These are phyloP conservation scores for Pampusana beccarii DNA, from an alignment of 2,113 vertebrate genomes.

Conservation along the genomic window DNA sequence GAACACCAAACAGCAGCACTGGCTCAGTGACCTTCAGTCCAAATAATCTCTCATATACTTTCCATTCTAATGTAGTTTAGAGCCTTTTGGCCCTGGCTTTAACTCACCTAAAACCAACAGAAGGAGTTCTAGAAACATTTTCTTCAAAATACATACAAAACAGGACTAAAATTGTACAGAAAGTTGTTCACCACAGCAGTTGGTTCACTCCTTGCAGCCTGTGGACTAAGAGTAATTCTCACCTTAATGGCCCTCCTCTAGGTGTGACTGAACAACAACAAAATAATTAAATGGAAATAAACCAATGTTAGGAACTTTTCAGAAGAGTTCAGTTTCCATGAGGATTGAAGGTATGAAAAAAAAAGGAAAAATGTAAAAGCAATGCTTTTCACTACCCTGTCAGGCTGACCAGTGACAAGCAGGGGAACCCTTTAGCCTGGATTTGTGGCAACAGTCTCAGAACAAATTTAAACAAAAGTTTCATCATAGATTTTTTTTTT, in stretches of 20 bases:
- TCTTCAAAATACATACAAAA: not conserved
- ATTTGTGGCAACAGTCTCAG: conserved; percentile 62
- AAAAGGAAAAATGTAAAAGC: not conserved
- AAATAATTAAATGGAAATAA: not conserved
- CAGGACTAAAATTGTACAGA: not conserved
- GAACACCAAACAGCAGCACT: not conserved
- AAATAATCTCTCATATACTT: not conserved
- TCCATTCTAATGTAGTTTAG: not conserved
- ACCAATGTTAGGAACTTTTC: not conserved
- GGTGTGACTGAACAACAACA: not conserved
- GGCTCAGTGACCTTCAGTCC: not conserved
- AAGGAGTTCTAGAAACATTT: not conserved
- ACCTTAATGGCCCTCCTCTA: not conserved
- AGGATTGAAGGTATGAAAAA: conserved; percentile 56
- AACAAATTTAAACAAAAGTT: not conserved
- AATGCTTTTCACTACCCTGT: not conserved
- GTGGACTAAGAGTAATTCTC: not conserved
- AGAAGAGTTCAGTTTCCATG: conserved; percentile 22
- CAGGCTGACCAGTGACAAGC: conserved; percentile 4
- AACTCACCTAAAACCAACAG: not conserved
- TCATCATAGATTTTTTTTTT: not conserved
- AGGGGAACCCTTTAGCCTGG: not conserved
- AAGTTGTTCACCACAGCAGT: not conserved
- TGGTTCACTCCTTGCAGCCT: not conserved
- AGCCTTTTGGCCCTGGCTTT: not conserved